phyloP scores from a whole-genome alignment of 1,140 invertebrate genomes.

The Anoplophora glabripennis region DNA sequence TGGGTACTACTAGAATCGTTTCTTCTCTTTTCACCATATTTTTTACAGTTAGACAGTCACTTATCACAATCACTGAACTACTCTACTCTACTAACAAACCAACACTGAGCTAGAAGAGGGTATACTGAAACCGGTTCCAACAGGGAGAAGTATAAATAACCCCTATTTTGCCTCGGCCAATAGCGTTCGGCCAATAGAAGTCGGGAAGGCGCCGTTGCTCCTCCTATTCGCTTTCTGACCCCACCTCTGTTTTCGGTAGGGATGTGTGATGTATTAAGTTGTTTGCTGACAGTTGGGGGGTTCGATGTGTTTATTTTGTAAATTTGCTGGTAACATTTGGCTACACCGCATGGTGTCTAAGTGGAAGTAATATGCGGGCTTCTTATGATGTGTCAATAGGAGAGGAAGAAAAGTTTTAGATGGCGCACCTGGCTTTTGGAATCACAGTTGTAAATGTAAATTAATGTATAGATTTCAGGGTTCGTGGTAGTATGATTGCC shows the following conservation, averaged over 20 bases:
- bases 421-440: too few relatives aligned
- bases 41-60: neutral
- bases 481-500: too few relatives aligned
- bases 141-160: neutral
- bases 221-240: neutral
- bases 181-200: constrained; percentile 16
- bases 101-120: constrained; percentile 2
- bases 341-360: constrained; percentile 27
- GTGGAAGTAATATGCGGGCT: constrained; percentile 17
- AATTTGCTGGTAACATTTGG: constrained; percentile 33
- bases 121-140: constrained; percentile 5
- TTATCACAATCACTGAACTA: neutral
- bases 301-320: constrained; percentile 37
- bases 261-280: constrained; percentile 25
- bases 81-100: neutral
- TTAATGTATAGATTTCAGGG: too few relatives aligned
- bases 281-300: constrained; percentile 30
- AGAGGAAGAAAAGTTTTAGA: too few relatives aligned
- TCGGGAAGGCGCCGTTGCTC: neutral
- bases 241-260: constrained; percentile 18
- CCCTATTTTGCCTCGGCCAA: constrained; percentile 9
- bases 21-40: constrained; percentile 58
- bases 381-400: neutral
- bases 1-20: constrained; percentile 52
- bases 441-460: too few relatives aligned